Conservation (phyloP, 2,888 invertebrate genomes). For the Chrysolina haemoptera region DNA sequence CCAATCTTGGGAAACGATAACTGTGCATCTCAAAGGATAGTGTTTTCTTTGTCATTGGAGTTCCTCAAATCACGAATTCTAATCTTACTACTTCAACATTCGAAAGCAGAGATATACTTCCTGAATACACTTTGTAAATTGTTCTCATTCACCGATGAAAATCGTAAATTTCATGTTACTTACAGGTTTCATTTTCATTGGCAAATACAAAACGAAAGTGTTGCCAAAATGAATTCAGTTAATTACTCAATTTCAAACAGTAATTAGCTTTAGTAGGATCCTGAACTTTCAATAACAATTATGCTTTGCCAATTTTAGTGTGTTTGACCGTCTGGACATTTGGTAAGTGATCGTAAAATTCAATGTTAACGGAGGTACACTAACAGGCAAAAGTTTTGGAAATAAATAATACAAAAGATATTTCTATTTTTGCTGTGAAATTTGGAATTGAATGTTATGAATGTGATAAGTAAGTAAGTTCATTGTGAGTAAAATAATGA, state of each 20-base stretch:
- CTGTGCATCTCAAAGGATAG: no score
- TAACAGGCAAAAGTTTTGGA: slow-evolving; percentile 7
- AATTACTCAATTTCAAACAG: slow-evolving; percentile 11
- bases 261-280: slow-evolving; percentile 23
- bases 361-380: slow-evolving; percentile 19
- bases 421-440: background rate
- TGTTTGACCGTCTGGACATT: slow-evolving; percentile 30
- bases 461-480: no score
- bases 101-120: no score
- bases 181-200: slow-evolving; percentile 7
- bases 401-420: background rate
- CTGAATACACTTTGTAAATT: no score
- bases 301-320: slow-evolving; percentile 30
- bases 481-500: no score
- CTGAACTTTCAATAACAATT: slow-evolving; percentile 25
- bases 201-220: slow-evolving; percentile 10
- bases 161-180: background rate
- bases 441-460: background rate
- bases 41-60: no score
- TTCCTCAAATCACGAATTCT: no score
- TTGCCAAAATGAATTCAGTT: slow-evolving; percentile 12
- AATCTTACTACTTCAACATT: no score
- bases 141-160: no score
- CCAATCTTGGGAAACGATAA: no score
- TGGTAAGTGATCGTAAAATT: slow-evolving; percentile 19